phyloP scores from a whole-genome alignment of 2,113 vertebrate species.

The Eublepharis macularius region DNA sequence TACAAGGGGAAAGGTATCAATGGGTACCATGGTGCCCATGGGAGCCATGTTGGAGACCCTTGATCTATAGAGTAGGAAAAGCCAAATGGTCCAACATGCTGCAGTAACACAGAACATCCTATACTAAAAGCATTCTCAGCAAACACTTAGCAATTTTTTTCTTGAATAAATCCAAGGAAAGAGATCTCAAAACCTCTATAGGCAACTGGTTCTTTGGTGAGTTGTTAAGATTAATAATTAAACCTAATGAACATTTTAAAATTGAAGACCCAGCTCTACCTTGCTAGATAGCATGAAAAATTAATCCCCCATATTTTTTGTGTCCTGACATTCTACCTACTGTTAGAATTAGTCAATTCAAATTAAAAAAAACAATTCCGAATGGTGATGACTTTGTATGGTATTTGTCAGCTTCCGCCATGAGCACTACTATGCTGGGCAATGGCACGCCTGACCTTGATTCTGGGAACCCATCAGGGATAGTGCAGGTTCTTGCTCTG shows the following conservation, averaged over 20 bases:
- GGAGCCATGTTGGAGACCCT: too few relatives aligned
- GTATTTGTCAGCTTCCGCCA: too few relatives aligned
- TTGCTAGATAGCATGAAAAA: background rate
- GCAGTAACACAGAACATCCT: background rate
- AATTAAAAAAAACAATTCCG: too few relatives aligned
- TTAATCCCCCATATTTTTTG: background rate
- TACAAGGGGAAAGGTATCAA: too few relatives aligned
- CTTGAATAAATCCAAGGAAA: background rate
- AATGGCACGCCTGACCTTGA: too few relatives aligned
- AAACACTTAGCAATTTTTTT: background rate
- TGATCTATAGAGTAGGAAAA: background rate
- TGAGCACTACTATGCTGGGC: too few relatives aligned
- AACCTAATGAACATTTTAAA: background rate
- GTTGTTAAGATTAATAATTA: background rate
- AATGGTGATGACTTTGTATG: background rate
- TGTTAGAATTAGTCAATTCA: background rate
- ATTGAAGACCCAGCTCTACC: background rate
- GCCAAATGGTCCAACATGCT: background rate
- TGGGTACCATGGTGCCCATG: too few relatives aligned
- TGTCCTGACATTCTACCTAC: background rate
- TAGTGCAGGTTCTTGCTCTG: too few relatives aligned
- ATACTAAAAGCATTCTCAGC: background rate
- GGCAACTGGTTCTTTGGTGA: background rate
- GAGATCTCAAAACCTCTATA: background rate
- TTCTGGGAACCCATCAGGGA: too few relatives aligned